phyloP scores from a whole-genome alignment of 2,113 vertebrate genomes.

The Mus spicilegus region DNA sequence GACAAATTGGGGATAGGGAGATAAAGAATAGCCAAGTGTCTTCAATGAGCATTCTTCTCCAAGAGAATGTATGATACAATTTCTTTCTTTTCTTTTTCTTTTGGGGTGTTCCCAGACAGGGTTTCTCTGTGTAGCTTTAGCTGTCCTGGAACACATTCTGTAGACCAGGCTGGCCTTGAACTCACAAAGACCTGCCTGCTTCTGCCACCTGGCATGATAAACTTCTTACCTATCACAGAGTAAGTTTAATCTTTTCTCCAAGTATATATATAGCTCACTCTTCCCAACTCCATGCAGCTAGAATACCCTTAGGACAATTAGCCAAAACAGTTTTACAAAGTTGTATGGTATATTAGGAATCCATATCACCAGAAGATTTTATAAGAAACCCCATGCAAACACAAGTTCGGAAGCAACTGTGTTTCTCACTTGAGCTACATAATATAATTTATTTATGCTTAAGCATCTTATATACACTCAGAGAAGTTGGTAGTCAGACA shows the following conservation, averaged over 20 bases:
- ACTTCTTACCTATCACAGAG: constrained; percentile 28
- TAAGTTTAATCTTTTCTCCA: constrained; percentile 45
- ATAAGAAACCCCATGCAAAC: constrained; percentile 54
- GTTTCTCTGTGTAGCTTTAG: too few species aligned
- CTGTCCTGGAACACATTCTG: too few species aligned
- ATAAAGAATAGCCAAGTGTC: not conserved
- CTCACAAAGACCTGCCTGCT: too few species aligned
- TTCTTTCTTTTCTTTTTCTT: too few species aligned
- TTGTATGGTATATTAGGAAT: constrained; percentile 14
- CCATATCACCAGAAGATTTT: constrained; percentile 58
- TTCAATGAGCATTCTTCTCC: not conserved
- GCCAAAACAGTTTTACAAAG: constrained; percentile 29
- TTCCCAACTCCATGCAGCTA: not conserved
- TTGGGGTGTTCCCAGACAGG: too few species aligned
- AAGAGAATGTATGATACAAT: constrained; percentile 16
- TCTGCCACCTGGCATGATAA: too few species aligned
- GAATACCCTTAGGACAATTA: not conserved
- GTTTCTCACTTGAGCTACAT: constrained; percentile 82
- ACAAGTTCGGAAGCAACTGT: constrained; percentile 75
- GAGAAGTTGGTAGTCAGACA: constrained; percentile 85
- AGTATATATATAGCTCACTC: constrained; percentile 20
- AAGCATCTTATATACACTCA: constrained; percentile 81
- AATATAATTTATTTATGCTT: constrained; percentile 86
- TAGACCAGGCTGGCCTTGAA: too few species aligned
- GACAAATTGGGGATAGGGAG: not conserved